Base-by-base conservation (phyloP, 2,113 vertebrate species). In the Plotosus lineatus region DNA sequence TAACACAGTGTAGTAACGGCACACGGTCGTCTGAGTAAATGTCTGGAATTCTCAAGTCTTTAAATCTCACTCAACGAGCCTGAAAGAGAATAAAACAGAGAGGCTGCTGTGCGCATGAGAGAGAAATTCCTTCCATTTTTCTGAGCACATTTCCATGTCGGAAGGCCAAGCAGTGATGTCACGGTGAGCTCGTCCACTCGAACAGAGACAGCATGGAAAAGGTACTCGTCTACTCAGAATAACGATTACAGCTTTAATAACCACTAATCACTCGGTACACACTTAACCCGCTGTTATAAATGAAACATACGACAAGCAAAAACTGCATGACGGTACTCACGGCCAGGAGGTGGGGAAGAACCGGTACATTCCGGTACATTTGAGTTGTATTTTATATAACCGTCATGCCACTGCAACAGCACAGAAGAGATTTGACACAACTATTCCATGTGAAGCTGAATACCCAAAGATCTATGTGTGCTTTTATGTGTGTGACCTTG, bases 151-250 rank as follows among this genome's bases (percentile, higher is more conserved):
- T 91, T 91, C 89, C 90, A 87, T 86, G 58, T 86, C 56, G 3
- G 74, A 38, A 38, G 65, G 85, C 88, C 89, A 89, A 86, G 87
- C 80, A 66, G 82, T 91, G 89, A 91, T 88, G 87, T 91, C 87
- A 90, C 46, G 28, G 85, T 60, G 84, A 82, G 80, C 28, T 50
- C 21, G 40, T 78, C 71, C 42, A 15, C 53, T 56, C 23, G 73
- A 75, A 61, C 72, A 82, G 51, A 69, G 53, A 79, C 6, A 1
- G 33, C 56, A 75, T 11, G n/a, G 46, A 61, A 9, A 77, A 51
- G 69, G 46, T 36, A 72, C 36, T 72, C 1, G 6, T 19, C 6
- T 42, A 48, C n/a, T 31, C n/a, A 9, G 10, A 46, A 19, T 71
- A 48, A 71, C 3, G 2, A 4, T 28, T 48, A 15, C 4, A 33